Base-by-base conservation (phyloP, 2,888 invertebrate species). In the Leptothorax acervorum region DNA sequence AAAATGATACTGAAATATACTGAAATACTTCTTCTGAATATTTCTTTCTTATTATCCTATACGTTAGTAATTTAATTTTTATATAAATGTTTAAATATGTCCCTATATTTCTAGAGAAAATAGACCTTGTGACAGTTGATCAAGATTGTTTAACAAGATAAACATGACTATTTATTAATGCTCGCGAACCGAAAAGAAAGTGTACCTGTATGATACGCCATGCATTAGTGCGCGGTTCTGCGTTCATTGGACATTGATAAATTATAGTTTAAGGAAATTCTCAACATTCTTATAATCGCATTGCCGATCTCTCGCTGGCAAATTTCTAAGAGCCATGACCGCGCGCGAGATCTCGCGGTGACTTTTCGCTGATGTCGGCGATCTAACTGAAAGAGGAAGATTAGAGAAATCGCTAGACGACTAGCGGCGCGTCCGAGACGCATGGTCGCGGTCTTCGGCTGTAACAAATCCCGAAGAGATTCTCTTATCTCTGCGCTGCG, bases 401-500 rank as follows among this genome's bases (percentile, higher is more conserved):
- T 82, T 82, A 82, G 79, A 82, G 82, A 83, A 78, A 83, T 79
- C 79, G 55, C 79, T 4, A 45, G 79, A 57, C 73, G 73, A 73
- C 45, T 45, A 42, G 45, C 73, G 45, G 57, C 73, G 79, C 73
- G 45, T 57, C 73, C 45, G 57, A 79, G 57, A 57, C 9, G 42
- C 57, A 71, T 31, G 39, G 76, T 51, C 78, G 42, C 31, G 55
- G 42, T 79, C 45, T 45, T 55, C 51, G 71, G 65, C 35, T 60
- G 79, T 28, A 79, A 78, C 70, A 81, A 81, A 73, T 74, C 79
- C 60, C 74, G 60, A 60, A 48, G 79, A 81, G 48, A 31, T 74
- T 39, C 28, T 12, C 79, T 81, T 81, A 81, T 81, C 79, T 81
- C 28, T 18, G 48, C 8, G 23, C 28, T 31, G 45, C 35, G 12